phyloP scores from a whole-genome alignment of 2,113 vertebrate species.

The Bettongia penicillata region DNA sequence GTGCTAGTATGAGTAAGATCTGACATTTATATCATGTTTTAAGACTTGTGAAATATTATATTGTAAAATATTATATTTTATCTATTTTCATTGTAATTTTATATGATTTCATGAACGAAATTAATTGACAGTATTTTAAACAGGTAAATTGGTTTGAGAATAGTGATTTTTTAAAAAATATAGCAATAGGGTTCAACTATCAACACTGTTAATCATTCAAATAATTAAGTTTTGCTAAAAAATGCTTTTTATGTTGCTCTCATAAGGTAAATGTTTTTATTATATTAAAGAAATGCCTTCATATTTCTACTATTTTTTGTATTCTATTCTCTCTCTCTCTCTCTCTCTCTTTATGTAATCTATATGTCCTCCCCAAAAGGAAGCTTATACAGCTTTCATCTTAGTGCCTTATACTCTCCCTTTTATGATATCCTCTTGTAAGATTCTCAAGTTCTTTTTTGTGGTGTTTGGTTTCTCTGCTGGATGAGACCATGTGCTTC shows the following conservation, averaged over 20 bases:
- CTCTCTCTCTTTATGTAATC: too few species aligned
- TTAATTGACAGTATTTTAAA: not conserved
- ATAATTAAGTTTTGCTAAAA: not conserved
- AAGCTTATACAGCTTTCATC: not conserved
- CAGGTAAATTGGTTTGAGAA: not conserved
- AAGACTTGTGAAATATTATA: not conserved
- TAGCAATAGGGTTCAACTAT: not conserved
- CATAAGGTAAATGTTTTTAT: not conserved
- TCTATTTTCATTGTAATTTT: not conserved
- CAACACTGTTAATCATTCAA: not conserved
- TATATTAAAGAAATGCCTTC: not conserved
- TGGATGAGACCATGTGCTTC: not conserved
- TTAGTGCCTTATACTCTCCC: not conserved
- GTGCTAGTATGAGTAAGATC: not conserved
- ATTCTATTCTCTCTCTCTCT: not conserved
- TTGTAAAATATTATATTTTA: not conserved
- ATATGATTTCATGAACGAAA: not conserved
- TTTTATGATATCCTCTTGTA: not conserved
- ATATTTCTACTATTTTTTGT: not conserved
- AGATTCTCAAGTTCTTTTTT: not conserved
- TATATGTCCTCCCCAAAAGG: not conserved
- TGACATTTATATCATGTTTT: not conserved
- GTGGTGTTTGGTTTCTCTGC: not conserved
- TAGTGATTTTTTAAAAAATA: not conserved
- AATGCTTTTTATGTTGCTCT: not conserved